A percentile compares a stretch with the other conserved stretches of the same genome.
These are phyloP conservation scores for Sebastes cheni DNA, from an alignment of 2,797 vertebrate genomes.

Conservation along the genomic window DNA sequence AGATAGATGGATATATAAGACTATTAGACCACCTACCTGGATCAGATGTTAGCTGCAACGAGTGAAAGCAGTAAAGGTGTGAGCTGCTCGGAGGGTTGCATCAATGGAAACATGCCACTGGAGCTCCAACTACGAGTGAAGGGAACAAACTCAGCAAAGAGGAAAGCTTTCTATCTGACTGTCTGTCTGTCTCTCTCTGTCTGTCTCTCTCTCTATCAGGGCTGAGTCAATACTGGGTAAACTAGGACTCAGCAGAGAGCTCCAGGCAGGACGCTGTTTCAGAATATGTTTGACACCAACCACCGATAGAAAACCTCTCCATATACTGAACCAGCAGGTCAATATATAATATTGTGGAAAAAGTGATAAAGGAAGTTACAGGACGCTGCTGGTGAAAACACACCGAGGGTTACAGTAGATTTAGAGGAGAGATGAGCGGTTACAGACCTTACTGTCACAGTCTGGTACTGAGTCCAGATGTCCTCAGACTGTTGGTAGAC, in stretches of 20 bases:
- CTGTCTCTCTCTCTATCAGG: conserved; percentile 37
- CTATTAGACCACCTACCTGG: conserved; percentile 58
- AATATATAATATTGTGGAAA: conserved; percentile 55
- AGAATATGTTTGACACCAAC: conserved; percentile 38
- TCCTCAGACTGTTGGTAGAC: too few relatives aligned
- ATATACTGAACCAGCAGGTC: conserved; percentile 33
- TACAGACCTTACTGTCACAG: background rate
- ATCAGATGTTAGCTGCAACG: conserved; percentile 49
- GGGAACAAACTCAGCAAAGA: conserved; percentile 40
- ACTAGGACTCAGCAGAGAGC: conserved; percentile 64
- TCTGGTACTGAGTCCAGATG: too few relatives aligned
- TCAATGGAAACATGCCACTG: conserved; percentile 66
- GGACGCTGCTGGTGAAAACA: background rate
- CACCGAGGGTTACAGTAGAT: background rate
- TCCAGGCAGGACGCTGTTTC: conserved; percentile 56
- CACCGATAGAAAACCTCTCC: conserved; percentile 37
- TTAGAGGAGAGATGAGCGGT: background rate
- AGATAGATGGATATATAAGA: background rate
- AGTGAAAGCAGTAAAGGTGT: conserved; percentile 39
- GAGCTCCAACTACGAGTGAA: conserved; percentile 37
- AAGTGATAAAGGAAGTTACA: conserved; percentile 32
- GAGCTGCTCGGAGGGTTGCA: conserved; percentile 44
- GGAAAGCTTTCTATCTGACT: conserved; percentile 41
- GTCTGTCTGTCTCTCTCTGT: conserved; percentile 17
- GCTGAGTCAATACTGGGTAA: conserved; percentile 70